A percentile compares a stretch with the other conserved stretches of the same genome.
phyloP scores from a whole-genome alignment of 2,888 invertebrate genomes.

The Anagyrus pseudococci region DNA sequence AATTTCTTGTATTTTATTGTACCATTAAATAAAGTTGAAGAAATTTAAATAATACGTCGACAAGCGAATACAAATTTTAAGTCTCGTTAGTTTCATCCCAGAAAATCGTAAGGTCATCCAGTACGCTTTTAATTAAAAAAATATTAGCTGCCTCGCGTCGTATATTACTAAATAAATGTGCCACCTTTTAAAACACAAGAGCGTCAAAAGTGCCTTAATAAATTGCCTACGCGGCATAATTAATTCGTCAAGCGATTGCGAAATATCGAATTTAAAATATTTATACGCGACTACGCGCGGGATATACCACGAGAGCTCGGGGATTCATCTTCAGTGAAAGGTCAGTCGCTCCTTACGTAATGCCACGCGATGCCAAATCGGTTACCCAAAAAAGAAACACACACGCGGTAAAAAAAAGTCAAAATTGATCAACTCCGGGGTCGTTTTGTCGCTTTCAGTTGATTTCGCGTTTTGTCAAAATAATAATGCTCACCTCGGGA shows the following conservation, averaged over 20 bases:
- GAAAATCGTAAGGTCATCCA: too few relatives aligned
- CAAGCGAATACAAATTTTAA: too few relatives aligned
- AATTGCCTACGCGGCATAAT: conserved; percentile 24
- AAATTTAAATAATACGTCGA: too few relatives aligned
- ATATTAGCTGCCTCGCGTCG: too few relatives aligned
- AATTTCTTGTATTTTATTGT: too few relatives aligned
- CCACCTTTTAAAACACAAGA: too few relatives aligned
- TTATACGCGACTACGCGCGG: conserved; percentile 6
- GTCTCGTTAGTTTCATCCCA: too few relatives aligned
- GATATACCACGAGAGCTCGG: neutral
- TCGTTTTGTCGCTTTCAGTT: conserved; percentile 14
- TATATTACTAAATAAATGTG: too few relatives aligned
- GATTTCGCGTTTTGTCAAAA: neutral
- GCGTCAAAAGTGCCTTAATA: conserved; percentile 2
- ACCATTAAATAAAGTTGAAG: too few relatives aligned
- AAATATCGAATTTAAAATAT: conserved; percentile 24
- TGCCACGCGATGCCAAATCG: conserved; percentile 5
- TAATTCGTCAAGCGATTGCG: conserved; percentile 28
- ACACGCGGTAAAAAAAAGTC: too few relatives aligned
- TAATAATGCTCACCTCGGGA: neutral
- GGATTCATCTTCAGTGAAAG: conserved; percentile 27
- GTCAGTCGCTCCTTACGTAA: conserved; percentile 24
- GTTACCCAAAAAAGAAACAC: conserved; percentile 21
- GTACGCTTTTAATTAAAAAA: too few relatives aligned
- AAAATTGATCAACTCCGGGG: conserved; percentile 14